Evolutionary conservation across 2,113 vertebrate genomes (phyloP).

Genomic region (Xenopus borealis): DNA sequence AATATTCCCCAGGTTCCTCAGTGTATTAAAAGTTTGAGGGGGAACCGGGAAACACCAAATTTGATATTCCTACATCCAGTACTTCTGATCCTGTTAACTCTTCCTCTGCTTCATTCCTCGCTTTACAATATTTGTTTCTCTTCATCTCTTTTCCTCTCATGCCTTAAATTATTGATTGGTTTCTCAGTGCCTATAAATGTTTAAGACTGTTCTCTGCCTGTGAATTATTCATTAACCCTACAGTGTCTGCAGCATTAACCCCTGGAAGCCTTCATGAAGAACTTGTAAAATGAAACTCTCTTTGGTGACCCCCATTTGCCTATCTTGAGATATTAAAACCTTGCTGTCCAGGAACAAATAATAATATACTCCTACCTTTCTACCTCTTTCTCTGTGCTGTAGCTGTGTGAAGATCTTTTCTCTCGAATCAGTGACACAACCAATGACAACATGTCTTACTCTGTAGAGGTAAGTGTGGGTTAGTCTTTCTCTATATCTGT

Average conservation of each 20-base stretch:
- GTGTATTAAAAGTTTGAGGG: no score
- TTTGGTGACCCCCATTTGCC: neutral
- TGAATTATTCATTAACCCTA: constrained; percentile 35
- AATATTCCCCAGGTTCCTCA: no score
- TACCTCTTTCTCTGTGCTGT: neutral
- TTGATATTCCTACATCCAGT: no score
- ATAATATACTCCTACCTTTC: neutral
- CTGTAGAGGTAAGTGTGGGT: constrained; percentile 80
- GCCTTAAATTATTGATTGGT: constrained; percentile 36
- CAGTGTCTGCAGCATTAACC: constrained; percentile 22
- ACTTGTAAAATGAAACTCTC: neutral
- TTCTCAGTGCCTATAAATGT: constrained; percentile 26
- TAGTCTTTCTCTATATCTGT: no score
- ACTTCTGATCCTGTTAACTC: neutral
- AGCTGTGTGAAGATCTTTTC: constrained; percentile 97
- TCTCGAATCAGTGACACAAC: constrained; percentile 86
- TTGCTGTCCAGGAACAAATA: neutral
- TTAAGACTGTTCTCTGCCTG: constrained; percentile 17
- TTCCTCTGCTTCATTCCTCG: neutral
- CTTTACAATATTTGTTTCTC: neutral
- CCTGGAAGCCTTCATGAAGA: neutral
- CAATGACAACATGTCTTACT: constrained; percentile 93
- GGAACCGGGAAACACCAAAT: no score
- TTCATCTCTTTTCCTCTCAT: constrained; percentile 31
- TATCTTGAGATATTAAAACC: neutral